A percentile compares a stretch with the other conserved stretches of the same genome.
phyloP scores from a whole-genome alignment of 2,888 invertebrate genomes.

The Pseudococcus longispinus region DNA sequence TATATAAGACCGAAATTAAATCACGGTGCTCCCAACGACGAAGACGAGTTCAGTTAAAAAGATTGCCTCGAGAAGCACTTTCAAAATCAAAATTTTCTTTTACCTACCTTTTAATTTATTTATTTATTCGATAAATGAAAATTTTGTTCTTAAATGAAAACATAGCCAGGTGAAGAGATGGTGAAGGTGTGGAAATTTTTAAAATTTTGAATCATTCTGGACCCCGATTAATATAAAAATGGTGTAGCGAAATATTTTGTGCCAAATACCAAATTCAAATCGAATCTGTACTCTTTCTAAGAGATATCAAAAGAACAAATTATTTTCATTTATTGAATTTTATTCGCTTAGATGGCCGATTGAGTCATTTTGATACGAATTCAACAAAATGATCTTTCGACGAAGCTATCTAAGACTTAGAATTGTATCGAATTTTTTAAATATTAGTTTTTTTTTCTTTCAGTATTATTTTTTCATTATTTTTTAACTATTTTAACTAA shows the following conservation, averaged over 20 bases:
- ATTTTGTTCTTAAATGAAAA: background rate
- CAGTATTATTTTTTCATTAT: background rate
- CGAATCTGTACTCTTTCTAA: background rate
- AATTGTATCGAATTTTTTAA: background rate
- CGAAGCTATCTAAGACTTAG: background rate
- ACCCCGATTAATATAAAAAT: background rate
- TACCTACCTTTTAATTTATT: slow-evolving; percentile 23
- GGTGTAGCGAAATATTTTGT: background rate
- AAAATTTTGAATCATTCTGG: background rate
- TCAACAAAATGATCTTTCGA: background rate
- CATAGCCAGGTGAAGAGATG: too few relatives aligned
- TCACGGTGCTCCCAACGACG: background rate
- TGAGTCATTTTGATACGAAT: background rate
- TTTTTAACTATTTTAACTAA: background rate
- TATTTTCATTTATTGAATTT: slow-evolving; percentile 38
- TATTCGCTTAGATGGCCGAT: background rate
- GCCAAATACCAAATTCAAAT: background rate
- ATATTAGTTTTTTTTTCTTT: background rate
- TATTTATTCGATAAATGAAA: slow-evolving; percentile 19
- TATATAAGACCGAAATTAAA: slow-evolving; percentile 42
- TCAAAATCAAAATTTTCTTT: slow-evolving; percentile 38
- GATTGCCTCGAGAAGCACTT: background rate
- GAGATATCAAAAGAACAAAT: background rate
- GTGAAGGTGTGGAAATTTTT: background rate
- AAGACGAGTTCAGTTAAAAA: slow-evolving; percentile 45